Percentiles rank a stretch among this genome's conserved stretches.
phyloP scores from a whole-genome alignment of 2,797 vertebrate species.

The Scyliorhinus canicula region DNA sequence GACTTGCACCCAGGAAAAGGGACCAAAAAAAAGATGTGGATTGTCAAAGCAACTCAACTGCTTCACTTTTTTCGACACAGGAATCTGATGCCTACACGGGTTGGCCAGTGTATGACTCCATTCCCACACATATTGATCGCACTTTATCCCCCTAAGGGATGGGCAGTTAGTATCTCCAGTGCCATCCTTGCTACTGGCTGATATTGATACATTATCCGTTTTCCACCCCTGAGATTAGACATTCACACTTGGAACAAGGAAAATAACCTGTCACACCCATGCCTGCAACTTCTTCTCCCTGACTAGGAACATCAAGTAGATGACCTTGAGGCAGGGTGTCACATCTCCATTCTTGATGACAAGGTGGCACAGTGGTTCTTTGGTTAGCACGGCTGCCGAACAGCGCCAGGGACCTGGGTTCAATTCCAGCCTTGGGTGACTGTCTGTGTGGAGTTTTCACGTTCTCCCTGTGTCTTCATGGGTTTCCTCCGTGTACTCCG shows the following conservation, averaged over 20 bases:
- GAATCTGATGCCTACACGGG: neutral
- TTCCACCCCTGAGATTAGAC: too few relatives aligned
- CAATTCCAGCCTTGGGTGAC: too few relatives aligned
- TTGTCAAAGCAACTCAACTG: neutral
- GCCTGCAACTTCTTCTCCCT: neutral
- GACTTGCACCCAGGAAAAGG: neutral
- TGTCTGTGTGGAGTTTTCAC: too few relatives aligned
- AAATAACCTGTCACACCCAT: too few relatives aligned
- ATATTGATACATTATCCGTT: neutral
- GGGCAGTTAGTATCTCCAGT: neutral
- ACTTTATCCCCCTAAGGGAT: neutral
- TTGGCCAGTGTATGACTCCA: neutral
- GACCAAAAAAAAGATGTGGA: neutral
- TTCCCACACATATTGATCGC: neutral
- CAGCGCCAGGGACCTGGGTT: too few relatives aligned
- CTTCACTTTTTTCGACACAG: neutral
- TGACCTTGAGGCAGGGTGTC: neutral
- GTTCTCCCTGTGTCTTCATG: too few relatives aligned
- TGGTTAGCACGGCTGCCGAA: too few relatives aligned
- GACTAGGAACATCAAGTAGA: neutral
- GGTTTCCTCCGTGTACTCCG: too few relatives aligned
- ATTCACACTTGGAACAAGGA: neutral
- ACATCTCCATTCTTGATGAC: neutral
- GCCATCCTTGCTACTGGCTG: too few relatives aligned
- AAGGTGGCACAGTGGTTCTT: too few relatives aligned